Evolutionary conservation across 2,888 invertebrate species (phyloP).

Genomic region (Drosophila cracens): DNA sequence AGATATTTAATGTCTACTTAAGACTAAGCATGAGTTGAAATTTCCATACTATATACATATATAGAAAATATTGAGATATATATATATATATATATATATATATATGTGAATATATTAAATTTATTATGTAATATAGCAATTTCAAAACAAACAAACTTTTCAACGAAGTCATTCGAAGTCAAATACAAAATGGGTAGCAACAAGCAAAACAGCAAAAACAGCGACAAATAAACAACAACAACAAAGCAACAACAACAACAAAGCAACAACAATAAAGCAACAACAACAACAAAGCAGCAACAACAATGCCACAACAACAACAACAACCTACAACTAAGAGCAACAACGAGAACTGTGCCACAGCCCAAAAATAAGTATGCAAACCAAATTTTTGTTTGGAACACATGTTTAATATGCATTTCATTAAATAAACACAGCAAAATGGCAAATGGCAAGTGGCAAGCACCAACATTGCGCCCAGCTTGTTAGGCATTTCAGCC

Average conservation of each 20-base stretch:
- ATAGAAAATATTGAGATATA: too few species aligned
- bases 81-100: not conserved
- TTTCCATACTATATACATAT: too few species aligned
- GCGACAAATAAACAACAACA: not conserved
- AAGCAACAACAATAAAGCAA: not conserved
- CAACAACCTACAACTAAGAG: slow-evolving; percentile 2
- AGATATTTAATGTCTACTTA: too few species aligned
- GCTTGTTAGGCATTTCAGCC: slow-evolving; percentile 36
- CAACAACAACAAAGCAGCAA: not conserved
- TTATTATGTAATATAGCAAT: not conserved
- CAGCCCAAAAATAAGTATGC: slow-evolving; percentile 46
- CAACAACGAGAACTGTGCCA: slow-evolving; percentile 7
- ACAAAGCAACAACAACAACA: not conserved
- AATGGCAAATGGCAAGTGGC: slow-evolving; percentile 42
- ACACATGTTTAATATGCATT: slow-evolving; percentile 76
- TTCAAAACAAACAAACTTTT: not conserved
- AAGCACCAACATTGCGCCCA: slow-evolving; percentile 34
- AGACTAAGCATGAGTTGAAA: too few species aligned
- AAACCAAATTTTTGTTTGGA: slow-evolving; percentile 37
- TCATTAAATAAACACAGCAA: slow-evolving; percentile 73
- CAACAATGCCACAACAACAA: slow-evolving; percentile 4
- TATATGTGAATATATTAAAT: not conserved
- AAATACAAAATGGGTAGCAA: slow-evolving; percentile 22
- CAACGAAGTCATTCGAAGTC: slow-evolving; percentile 63
- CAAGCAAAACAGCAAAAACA: not conserved